A percentile compares a stretch with the other conserved stretches of the same genome.
phyloP scores from a whole-genome alignment of 2,113 vertebrate genomes.

The Cichladusa arquata region DNA sequence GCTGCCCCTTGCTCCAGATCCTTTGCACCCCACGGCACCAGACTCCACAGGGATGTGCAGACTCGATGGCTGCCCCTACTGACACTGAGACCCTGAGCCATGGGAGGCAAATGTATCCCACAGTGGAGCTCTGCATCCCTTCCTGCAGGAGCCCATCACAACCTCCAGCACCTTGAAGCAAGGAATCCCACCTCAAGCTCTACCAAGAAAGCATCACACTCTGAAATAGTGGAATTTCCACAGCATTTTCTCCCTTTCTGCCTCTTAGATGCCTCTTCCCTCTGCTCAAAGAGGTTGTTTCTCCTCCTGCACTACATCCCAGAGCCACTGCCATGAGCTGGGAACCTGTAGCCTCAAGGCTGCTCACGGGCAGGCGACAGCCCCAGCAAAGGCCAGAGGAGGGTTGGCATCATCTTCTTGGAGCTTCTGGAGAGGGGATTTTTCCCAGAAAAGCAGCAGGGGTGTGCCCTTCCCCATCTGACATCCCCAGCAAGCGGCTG shows the following conservation, averaged over 20 bases:
- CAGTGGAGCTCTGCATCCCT: not conserved
- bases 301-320: not conserved
- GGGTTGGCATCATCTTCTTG: not conserved
- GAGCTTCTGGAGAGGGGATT: slow-evolving; percentile 23
- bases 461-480: slow-evolving; percentile 45
- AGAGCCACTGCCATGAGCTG: not conserved
- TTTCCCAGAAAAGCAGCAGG: slow-evolving; percentile 65
- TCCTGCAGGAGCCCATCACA: not conserved
- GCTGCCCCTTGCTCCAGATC: not conserved
- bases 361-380: accelerated
- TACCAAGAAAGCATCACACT: not conserved
- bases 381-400: not conserved
- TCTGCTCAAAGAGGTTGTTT: not conserved
- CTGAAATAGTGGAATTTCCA: not conserved
- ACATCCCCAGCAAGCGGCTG: slow-evolving; percentile 41
- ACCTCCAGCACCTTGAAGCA: not conserved
- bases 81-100: accelerated
- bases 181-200: not conserved
- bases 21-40: accelerated
- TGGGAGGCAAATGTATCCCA: not conserved
- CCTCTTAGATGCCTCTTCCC: not conserved
- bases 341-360: not conserved
- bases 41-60: not conserved
- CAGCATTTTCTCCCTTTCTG: not conserved
- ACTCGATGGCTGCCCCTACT: not conserved